Conservation (phyloP, 2,888 invertebrate species). For the Archips crataeganus region DNA sequence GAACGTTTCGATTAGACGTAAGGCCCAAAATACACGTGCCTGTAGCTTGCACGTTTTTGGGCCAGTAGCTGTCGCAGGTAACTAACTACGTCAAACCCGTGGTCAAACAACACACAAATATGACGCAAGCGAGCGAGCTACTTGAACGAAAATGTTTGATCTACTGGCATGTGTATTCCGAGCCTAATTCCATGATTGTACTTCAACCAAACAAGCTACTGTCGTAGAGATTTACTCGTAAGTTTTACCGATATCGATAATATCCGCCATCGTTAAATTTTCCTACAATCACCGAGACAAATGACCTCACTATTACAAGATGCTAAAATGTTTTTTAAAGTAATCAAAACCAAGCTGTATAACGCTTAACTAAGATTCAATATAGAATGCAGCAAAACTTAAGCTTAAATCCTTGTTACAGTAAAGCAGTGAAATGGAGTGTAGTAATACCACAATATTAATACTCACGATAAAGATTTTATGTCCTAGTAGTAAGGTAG, state of each 20-base stretch:
- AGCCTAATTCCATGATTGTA: not conserved
- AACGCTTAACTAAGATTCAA: not conserved
- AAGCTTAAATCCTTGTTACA: not conserved
- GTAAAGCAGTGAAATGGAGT: not conserved
- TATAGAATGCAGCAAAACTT: not conserved
- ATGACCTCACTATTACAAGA: not conserved
- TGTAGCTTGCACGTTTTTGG: too few species aligned
- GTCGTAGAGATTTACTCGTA: not conserved
- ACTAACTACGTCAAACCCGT: too few species aligned
- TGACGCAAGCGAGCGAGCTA: too few species aligned
- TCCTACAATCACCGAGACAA: not conserved
- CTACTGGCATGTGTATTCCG: too few species aligned
- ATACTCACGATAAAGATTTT: not conserved
- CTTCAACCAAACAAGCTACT: not conserved
- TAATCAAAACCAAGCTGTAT: not conserved
- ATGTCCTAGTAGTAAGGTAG: not conserved
- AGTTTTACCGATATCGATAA: conserved; percentile 2
- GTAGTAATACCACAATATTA: not conserved
- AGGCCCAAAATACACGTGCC: too few species aligned
- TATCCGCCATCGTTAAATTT: not conserved
- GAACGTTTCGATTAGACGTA: too few species aligned
- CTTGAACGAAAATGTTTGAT: too few species aligned
- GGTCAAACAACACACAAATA: too few species aligned
- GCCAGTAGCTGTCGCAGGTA: too few species aligned
- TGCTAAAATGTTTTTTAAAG: not conserved